Conservation (phyloP, 2,888 invertebrate genomes). For the Conomelus anceps region DNA sequence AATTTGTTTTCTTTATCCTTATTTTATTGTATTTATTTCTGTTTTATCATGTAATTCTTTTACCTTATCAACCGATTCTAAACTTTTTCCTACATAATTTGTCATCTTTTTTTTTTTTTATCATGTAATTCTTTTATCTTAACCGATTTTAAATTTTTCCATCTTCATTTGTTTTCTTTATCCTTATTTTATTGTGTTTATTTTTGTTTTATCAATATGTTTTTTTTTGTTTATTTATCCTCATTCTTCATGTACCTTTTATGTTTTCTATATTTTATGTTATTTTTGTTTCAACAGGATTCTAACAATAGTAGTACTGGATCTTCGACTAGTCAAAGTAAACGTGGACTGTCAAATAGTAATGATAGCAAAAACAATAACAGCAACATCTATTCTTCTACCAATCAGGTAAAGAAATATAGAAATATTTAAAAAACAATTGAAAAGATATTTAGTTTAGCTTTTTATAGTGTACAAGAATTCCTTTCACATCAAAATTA, state of each 20-base stretch:
- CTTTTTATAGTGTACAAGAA: no score
- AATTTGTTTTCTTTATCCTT: no score
- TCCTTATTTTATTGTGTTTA: not conserved
- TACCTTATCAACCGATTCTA: no score
- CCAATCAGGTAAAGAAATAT: conserved; percentile 6
- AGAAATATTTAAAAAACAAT: no score
- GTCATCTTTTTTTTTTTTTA: no score
- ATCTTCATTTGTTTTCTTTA: no score
- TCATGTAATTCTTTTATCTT: no score
- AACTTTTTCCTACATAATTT: no score
- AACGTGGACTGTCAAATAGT: not conserved
- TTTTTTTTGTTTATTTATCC: not conserved
- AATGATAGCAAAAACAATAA: not conserved
- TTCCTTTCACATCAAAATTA: no score
- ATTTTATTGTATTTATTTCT: not conserved
- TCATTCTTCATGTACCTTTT: not conserved
- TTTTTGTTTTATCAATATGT: not conserved
- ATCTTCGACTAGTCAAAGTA: not conserved
- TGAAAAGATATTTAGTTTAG: no score
- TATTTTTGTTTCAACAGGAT: not conserved
- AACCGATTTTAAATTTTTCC: no score
- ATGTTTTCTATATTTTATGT: not conserved
- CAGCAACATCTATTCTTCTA: not conserved
- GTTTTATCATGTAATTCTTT: no score
- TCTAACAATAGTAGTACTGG: not conserved